Base-by-base conservation (phyloP, 2,797 vertebrate genomes). In the Pyrocephalus nanus region DNA sequence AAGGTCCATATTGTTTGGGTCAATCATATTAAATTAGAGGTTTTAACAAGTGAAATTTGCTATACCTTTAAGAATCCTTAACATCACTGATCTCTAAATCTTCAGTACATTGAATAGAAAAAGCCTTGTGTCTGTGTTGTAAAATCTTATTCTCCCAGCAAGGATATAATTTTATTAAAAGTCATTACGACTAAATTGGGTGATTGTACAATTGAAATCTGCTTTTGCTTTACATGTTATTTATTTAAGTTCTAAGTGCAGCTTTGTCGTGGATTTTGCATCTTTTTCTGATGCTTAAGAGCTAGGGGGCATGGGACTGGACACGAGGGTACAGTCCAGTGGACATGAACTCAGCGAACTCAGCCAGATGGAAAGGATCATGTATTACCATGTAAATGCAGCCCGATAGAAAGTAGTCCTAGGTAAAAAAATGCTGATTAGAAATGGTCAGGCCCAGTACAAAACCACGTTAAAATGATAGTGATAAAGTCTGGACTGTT, bases 291-390 rank as follows among this genome's bases (percentile, higher is more conserved):
- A 15, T 34, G 14, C 38, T 48, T 71, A 65, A 61, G 23, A 66
- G 6, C 27, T 13, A 43, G 43, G 8, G 17, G 18, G 20, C 81
- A 7, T n/a, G 51, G 16, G 77, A 48, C 53, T 45, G 74, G 26
- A 48, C 38, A 42, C 36, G 32, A 34, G n/a, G 47, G 10, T 14
- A 61, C n/a, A 47, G 51, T 51, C 38, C 65, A 53, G 17, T 54
- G 42, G 30, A 22, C 0, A 0, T 61, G 60, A 42, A 36, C n/a
- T 30, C 27, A 55, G 38, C 2, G 60, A 42, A 36, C n/a, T 30
- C 27, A 55, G 38, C 2, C 7, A 74, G 26, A 14, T 47, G 34
- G 50, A 85, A 76, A 89, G 22, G 13, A 32, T 57, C 11, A 14
- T 29, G 5, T 12, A 19, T 81, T 81, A 50, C 15, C 14, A 91